Conservation (phyloP, 2,797 vertebrate genomes). For the Karalla daura region DNA sequence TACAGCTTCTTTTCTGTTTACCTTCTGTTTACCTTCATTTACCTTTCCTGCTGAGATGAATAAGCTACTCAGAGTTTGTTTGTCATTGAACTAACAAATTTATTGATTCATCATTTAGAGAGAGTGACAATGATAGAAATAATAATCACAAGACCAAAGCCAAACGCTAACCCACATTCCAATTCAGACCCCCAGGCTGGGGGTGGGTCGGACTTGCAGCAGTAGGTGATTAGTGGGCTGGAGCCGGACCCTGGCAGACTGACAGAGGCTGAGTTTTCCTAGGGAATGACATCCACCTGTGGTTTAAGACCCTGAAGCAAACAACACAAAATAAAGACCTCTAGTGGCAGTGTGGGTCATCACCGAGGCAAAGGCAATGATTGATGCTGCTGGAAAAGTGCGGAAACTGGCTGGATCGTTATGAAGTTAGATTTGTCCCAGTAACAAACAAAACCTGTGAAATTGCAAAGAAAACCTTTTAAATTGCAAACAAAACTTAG, state of each 20-base stretch:
- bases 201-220: too few species aligned
- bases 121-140: neutral
- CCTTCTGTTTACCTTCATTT: neutral
- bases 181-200: too few species aligned
- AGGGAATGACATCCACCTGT: neutral
- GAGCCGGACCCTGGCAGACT: neutral
- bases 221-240: neutral
- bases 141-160: neutral
- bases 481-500: too few species aligned
- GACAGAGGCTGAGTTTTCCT: neutral
- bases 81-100: neutral
- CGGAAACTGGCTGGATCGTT: too few species aligned
- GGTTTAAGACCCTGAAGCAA: neutral
- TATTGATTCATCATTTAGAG: neutral
- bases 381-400: too few species aligned
- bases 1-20: neutral
- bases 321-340: slow-evolving; percentile 9
- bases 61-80: too few species aligned
- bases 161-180: neutral
- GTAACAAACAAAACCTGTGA: too few species aligned
- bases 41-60: too few species aligned
- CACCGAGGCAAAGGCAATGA: neutral
- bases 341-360: slow-evolving; percentile 3
- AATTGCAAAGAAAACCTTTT: too few species aligned
- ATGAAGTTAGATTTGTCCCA: too few species aligned